Conservation (phyloP, 2,113 vertebrate genomes). For the Brevimyrus niger region DNA sequence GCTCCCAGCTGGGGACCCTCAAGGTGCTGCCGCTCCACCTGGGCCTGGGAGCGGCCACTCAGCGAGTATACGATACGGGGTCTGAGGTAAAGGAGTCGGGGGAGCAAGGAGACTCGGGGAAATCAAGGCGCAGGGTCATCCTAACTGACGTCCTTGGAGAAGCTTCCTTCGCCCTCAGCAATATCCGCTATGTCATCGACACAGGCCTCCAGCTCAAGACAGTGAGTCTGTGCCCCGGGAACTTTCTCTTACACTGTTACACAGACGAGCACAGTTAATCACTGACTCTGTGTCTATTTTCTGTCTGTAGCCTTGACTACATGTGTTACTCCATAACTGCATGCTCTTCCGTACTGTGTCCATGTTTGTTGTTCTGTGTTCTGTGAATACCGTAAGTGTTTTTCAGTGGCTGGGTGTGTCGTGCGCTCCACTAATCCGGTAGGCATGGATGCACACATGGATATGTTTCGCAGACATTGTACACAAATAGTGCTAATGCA, state of each 20-base stretch:
- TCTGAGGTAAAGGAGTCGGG: neutral
- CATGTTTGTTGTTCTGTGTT: neutral
- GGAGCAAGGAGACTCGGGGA: neutral
- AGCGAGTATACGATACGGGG: constrained; percentile 62
- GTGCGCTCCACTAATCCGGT: neutral
- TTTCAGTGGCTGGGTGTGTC: neutral
- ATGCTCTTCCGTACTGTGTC: neutral
- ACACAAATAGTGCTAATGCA: neutral
- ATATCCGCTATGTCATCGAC: constrained; percentile 76
- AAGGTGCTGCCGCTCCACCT: constrained; percentile 67
- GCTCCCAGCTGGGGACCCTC: constrained; percentile 57
- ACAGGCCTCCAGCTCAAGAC: constrained; percentile 79
- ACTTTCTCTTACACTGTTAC: too few species aligned
- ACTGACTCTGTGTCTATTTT: neutral
- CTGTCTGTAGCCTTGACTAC: neutral
- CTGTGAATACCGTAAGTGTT: neutral
- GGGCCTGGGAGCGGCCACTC: constrained; percentile 46
- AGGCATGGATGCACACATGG: neutral
- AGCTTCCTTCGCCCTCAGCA: constrained; percentile 74
- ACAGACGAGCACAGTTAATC: too few species aligned
- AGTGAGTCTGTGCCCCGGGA: constrained; percentile 60
- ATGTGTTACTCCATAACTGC: neutral
- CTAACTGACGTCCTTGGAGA: constrained; percentile 76
- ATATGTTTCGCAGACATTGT: neutral
- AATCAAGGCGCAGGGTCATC: constrained; percentile 59